Evolutionary conservation across 2,888 invertebrate species (phyloP), one percentile per base, ranked within the genome.

Genomic region (Cephus spinipes): DNA sequence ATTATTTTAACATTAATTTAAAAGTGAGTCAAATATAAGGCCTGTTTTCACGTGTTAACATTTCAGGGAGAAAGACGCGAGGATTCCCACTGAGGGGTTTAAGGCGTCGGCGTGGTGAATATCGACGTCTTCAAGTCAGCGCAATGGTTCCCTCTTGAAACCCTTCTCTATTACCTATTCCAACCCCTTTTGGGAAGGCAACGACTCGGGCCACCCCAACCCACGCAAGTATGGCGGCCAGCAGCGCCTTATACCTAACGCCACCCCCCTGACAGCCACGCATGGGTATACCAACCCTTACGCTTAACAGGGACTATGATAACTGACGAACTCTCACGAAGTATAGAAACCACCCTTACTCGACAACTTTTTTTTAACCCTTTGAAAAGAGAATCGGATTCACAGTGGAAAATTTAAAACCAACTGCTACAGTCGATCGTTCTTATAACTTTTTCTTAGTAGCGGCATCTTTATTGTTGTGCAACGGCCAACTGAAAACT

Each of bases 171-270:
- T 55, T 23, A 31, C 55, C 75, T 32, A 55, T 31, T 74, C 79
- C 81, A 84, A 85, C 83, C 85, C 85, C 85, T 85, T 80, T 84
- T 84, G 83, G 84, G 85, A 87, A 84, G 84, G 84, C 83, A 81
- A 84, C 83, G 83, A 85, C 84, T 84, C 87, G 79, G 79, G 81
- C 80, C 82, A 79, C 84, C 80, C 84, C 83, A 84, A 86, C 83
- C 84, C 85, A 83, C 84, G 81, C 87, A 88, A 89, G 88, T 85
- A 89, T 88, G 86, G 87, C 89, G 84, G 82, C 85, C 82, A 85
- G 23, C 23, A 55, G 81, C 73, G 73, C 73, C 77, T 75, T 77
- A 77, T 15, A 75, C 85, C 84, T 84, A 83, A 83, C 81, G 81
- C 76, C 82, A 80, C 84, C 85, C 87, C 73, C 74, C 74, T 12